A percentile compares a stretch with the other conserved stretches of the same genome.
phyloP scores from a whole-genome alignment of 2,797 vertebrate genomes.

The Bradypus variegatus region DNA sequence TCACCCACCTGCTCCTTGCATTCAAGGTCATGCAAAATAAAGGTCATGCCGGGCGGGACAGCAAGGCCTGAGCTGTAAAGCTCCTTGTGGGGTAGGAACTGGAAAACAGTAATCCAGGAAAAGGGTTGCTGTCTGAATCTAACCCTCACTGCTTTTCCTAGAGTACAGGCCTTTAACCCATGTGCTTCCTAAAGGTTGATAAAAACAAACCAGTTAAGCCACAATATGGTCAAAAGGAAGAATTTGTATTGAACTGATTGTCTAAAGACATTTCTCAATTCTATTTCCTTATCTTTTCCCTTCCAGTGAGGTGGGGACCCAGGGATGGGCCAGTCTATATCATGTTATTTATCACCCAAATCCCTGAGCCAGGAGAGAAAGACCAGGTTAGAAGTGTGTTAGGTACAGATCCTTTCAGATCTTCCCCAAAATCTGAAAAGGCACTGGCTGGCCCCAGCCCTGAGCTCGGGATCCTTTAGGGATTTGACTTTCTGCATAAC shows the following conservation, averaged over 20 bases:
- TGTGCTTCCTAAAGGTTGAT: fast-evolving
- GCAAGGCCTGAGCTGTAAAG: neutral
- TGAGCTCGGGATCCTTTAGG: neutral
- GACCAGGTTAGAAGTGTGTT: neutral
- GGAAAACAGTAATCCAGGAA: neutral
- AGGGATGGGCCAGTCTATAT: neutral
- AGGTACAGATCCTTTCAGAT: neutral
- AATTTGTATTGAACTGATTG: neutral
- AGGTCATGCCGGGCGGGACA: neutral
- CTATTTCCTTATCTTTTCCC: no score
- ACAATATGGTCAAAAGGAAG: neutral
- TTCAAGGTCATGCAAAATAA: neutral
- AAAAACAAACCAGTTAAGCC: neutral
- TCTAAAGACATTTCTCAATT: neutral
- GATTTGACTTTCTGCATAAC: neutral
- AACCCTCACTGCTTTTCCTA: neutral
- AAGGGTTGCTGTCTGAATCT: neutral
- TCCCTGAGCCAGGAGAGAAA: neutral
- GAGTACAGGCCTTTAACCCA: neutral
- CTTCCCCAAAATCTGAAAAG: no score
- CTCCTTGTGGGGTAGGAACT: no score
- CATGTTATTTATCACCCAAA: neutral
- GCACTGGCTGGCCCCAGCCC: no score
- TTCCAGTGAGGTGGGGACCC: neutral
- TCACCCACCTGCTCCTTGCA: neutral